Conservation (phyloP, 2,888 invertebrate species). For the Apodemia zela region DNA sequence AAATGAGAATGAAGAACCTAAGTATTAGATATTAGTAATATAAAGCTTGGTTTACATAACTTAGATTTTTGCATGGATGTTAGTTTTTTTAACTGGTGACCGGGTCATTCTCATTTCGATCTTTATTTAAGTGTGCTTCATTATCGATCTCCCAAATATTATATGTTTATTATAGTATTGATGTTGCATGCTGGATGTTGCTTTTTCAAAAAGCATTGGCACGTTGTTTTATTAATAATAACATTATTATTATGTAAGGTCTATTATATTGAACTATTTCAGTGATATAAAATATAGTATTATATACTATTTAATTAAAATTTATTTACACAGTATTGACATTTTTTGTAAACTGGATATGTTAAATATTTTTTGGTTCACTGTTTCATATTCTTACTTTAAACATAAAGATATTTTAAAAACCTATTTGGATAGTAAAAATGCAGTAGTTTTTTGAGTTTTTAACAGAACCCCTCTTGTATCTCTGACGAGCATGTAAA, state of each 20-base stretch:
- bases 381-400: too few species aligned
- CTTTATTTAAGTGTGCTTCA: slow-evolving; percentile 49
- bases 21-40: slow-evolving; percentile 22
- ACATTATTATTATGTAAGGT: slow-evolving; percentile 33
- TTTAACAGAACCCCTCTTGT: too few species aligned
- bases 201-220: slow-evolving; percentile 66
- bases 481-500: too few species aligned
- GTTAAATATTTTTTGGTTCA: too few species aligned
- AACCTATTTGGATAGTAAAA: too few species aligned
- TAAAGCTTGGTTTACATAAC: slow-evolving; percentile 24
- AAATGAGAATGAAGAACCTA: slow-evolving; percentile 68
- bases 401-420: too few species aligned
- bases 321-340: too few species aligned
- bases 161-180: slow-evolving; percentile 45
- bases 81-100: slow-evolving; percentile 41
- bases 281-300: neutral
- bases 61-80: slow-evolving; percentile 33
- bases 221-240: slow-evolving; percentile 46
- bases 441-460: too few species aligned
- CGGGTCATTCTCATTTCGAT: slow-evolving; percentile 76
- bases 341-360: too few species aligned
- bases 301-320: neutral
- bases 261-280: neutral
- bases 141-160: slow-evolving; percentile 33
- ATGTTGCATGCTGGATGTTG: slow-evolving; percentile 76